A percentile compares a stretch with the other conserved stretches of the same genome.
Conservation (phyloP, 2,113 vertebrate species). For the Misgurnus anguillicaudatus region DNA sequence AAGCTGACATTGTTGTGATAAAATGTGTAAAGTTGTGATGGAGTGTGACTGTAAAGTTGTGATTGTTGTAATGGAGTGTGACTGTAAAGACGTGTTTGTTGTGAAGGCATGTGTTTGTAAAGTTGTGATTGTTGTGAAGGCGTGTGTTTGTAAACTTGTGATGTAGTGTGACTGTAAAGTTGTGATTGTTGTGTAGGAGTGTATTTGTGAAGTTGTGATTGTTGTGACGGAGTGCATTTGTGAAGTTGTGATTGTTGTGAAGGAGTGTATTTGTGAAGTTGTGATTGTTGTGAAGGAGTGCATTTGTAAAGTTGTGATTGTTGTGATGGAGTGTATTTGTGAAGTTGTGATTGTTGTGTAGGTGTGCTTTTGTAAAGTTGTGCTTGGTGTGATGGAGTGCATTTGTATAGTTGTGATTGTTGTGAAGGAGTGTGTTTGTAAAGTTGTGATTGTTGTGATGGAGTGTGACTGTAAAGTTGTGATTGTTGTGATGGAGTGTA, state of each 20-base stretch:
- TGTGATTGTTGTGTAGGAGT: neutral
- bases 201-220: neutral
- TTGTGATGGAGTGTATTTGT: neutral
- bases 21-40: neutral
- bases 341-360: neutral
- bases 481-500: too few relatives aligned
- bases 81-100: neutral
- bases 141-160: neutral
- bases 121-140: too few relatives aligned
- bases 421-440: neutral
- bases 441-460: neutral
- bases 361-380: neutral
- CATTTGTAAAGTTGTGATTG: neutral
- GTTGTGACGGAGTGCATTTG: neutral
- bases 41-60: too few relatives aligned
- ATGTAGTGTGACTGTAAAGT: neutral
- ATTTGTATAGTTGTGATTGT: neutral
- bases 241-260: neutral
- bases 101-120: neutral
- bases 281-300: neutral
- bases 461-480: neutral
- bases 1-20: neutral
- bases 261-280: neutral
- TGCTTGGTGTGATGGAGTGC: neutral
- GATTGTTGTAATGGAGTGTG: neutral